A percentile compares a stretch with the other conserved stretches of the same genome.
phyloP scores from a whole-genome alignment of 64 coral and sea anemone species.

The Platygyra sinensis region DNA sequence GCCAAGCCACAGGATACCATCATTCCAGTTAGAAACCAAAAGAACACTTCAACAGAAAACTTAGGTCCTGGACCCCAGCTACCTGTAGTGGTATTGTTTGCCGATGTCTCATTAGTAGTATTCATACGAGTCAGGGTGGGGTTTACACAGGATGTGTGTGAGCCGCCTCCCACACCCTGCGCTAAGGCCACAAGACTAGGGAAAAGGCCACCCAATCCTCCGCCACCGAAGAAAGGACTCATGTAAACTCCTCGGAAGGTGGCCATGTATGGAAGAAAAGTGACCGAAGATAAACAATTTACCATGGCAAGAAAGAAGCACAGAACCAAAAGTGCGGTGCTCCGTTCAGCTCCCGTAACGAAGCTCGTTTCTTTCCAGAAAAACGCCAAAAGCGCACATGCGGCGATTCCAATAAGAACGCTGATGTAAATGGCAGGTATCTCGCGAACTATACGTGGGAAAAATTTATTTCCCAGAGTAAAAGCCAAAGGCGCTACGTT shows the following conservation, averaged over 20 bases:
- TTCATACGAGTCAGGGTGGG: neutral
- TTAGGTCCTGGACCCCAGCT: conserved; percentile 69
- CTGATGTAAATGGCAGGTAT: conserved; percentile 61
- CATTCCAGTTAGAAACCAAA: conserved; percentile 82
- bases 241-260: conserved; percentile 75
- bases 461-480: conserved; percentile 78
- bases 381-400: conserved; percentile 72
- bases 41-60: conserved; percentile 84
- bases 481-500: conserved; percentile 86
- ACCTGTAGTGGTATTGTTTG: neutral
- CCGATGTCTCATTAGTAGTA: conserved; percentile 34
- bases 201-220: conserved; percentile 87
- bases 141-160: conserved; percentile 42
- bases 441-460: conserved; percentile 74
- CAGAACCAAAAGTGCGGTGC: conserved; percentile 70
- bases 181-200: conserved; percentile 86
- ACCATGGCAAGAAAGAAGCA: conserved; percentile 84
- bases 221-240: conserved; percentile 86
- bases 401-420: conserved; percentile 42
- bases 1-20: conserved; percentile 67
- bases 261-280: conserved; percentile 96
- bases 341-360: conserved; percentile 69
- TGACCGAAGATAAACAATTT: conserved; percentile 93
- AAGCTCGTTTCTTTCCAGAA: conserved; percentile 90
- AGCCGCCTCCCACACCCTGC: conserved; percentile 73